Evolutionary conservation across 2,888 invertebrate species (phyloP).

Genomic region (Dolichopus griseipennis): DNA sequence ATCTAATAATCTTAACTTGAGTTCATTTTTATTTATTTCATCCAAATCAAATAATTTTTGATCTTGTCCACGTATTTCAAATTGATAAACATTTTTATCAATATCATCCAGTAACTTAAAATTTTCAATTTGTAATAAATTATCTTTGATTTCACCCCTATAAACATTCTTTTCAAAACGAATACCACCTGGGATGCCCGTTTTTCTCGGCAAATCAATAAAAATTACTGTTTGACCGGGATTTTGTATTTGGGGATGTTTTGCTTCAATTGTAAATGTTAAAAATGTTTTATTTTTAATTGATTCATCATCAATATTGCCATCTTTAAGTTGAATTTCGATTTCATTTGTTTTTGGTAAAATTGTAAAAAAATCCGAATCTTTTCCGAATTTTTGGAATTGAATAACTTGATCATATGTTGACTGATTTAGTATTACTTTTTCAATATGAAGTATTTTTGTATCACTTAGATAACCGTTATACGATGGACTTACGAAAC

Average conservation of each 20-base stretch:
- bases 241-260: constrained; percentile 20
- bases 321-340: constrained; percentile 16
- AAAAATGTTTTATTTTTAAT: constrained; percentile 20
- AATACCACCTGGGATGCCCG: neutral
- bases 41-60: constrained; percentile 10
- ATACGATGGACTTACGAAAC: constrained; percentile 19
- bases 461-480: constrained; percentile 18
- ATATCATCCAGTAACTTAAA: constrained; percentile 10
- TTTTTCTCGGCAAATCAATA: constrained; percentile 20
- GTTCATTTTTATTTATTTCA: neutral
- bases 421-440: constrained; percentile 18
- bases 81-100: constrained; percentile 11
- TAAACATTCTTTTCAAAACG: constrained; percentile 13
- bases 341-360: constrained; percentile 19
- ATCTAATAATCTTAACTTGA: neutral
- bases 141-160: constrained; percentile 14
- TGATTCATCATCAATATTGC: constrained; percentile 16
- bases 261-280: constrained; percentile 23
- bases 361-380: constrained; percentile 22
- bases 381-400: constrained; percentile 20
- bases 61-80: constrained; percentile 11
- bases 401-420: constrained; percentile 23
- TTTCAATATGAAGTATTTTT: constrained; percentile 16
- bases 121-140: constrained; percentile 9
- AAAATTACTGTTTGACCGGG: constrained; percentile 21